These are phyloP conservation scores for Phrynosoma blainvillii DNA, from an alignment of 2,113 vertebrate genomes.

Conservation along the genomic window DNA sequence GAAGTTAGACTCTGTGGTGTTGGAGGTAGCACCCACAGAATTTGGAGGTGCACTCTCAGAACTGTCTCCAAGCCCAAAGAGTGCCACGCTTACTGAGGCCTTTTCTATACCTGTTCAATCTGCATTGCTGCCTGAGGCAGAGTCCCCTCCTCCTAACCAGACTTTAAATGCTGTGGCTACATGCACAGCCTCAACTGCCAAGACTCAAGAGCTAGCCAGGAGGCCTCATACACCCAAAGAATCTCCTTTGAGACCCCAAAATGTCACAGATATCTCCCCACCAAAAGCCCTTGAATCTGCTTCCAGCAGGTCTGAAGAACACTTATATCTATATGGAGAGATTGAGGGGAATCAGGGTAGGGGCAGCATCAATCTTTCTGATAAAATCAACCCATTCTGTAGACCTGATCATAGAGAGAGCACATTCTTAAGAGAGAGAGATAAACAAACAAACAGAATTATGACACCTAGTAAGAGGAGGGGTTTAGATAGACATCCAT, in stretches of 20 bases:
- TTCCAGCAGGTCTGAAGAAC: not conserved
- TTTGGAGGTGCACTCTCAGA: not conserved
- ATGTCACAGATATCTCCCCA: not conserved
- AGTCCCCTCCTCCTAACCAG: rapidly evolving
- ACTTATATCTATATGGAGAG: not conserved
- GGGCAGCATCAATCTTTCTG: not conserved
- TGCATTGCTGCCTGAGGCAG: not conserved
- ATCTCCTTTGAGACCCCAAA: not conserved
- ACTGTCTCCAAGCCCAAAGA: not conserved
- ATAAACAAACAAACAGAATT: not conserved
- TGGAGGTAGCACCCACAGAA: constrained; percentile 8
- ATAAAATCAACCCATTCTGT: constrained; percentile 28
- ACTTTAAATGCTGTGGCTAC: not conserved
- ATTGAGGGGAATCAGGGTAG: rapidly evolving
- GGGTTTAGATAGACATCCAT: not conserved
- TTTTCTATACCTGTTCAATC: not conserved
- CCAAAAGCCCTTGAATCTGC: not conserved
- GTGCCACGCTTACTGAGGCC: not conserved
- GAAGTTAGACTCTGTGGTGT: not conserved
- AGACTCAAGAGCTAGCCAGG: not conserved
- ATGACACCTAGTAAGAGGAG: not conserved
- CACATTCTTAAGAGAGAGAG: not conserved
- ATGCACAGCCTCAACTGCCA: not conserved
- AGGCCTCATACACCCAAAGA: not conserved
- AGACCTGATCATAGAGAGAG: constrained; percentile 6